phyloP scores from a whole-genome alignment of 2,113 vertebrate species.

The Dasyornis broadbenti region DNA sequence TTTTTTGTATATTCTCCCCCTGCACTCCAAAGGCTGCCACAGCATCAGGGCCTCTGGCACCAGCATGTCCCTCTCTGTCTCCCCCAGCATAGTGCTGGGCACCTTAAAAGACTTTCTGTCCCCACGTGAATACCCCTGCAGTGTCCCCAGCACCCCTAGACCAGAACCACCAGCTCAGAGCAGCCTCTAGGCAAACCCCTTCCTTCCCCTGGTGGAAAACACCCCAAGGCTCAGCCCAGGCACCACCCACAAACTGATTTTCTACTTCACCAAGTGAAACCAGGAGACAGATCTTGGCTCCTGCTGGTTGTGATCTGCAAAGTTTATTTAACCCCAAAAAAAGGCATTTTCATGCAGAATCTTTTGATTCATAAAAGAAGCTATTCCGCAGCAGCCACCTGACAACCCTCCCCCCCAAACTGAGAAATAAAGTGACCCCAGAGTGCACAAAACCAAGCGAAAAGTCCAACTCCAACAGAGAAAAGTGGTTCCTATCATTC shows the following conservation, averaged over 20 bases:
- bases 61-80: background rate
- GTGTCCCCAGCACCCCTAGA: background rate
- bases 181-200: background rate
- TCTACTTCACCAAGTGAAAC: background rate
- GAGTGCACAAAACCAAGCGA: background rate
- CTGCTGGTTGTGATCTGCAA: background rate
- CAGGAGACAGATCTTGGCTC: background rate
- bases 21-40: background rate
- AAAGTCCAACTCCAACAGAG: background rate
- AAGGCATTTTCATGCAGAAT: constrained; percentile 25
- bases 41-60: background rate
- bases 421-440: background rate
- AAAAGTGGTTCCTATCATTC: background rate
- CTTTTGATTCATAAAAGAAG: constrained; percentile 32
- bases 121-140: accelerated
- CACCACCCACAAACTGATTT: background rate
- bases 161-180: background rate
- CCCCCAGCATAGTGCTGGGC: accelerated
- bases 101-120: background rate
- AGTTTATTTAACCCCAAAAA: constrained; percentile 40
- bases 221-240: background rate
- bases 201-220: background rate
- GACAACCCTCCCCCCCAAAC: background rate
- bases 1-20: background rate
- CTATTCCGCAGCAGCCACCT: background rate